phyloP scores from a whole-genome alignment of 1,140 invertebrate species.

The Trichonephila clavipes region DNA sequence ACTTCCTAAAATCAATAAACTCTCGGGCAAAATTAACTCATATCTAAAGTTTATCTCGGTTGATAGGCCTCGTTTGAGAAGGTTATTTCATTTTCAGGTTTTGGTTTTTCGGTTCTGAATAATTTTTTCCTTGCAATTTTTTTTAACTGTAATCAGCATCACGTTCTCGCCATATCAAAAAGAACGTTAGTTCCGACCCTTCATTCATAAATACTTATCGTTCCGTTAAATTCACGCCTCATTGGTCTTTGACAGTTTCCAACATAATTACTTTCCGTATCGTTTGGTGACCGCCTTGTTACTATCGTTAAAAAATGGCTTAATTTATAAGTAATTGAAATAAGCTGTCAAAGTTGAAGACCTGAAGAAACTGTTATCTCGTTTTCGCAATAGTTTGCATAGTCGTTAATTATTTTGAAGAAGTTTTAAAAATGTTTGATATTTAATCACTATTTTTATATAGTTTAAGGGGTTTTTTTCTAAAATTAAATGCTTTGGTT shows the following conservation, averaged over 20 bases:
- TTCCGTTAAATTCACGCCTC: slow-evolving; percentile 41
- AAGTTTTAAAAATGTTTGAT: too few relatives aligned
- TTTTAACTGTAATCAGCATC: slow-evolving; percentile 15
- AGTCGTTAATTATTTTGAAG: too few relatives aligned
- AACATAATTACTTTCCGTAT: slow-evolving; percentile 49
- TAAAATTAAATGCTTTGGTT: too few relatives aligned
- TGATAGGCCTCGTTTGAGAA: slow-evolving; percentile 50
- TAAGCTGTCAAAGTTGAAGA: neutral
- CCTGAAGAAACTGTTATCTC: too few relatives aligned
- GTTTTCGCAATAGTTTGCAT: too few relatives aligned
- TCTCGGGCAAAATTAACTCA: slow-evolving; percentile 43
- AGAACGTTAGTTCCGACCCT: neutral
- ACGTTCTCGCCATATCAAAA: neutral
- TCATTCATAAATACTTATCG: slow-evolving; percentile 68
- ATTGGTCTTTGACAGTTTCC: slow-evolving; percentile 58
- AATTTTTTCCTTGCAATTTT: neutral
- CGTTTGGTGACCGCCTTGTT: neutral
- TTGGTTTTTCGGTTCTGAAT: neutral
- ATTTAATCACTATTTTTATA: too few relatives aligned
- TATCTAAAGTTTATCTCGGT: slow-evolving; percentile 59
- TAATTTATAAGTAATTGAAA: slow-evolving; percentile 42
- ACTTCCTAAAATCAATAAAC: slow-evolving; percentile 35
- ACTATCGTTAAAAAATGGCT: slow-evolving; percentile 36
- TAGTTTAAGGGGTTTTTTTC: too few relatives aligned
- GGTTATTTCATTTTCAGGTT: slow-evolving; percentile 52